Evolutionary conservation across 1,140 invertebrate genomes (phyloP).

Genomic region (Fopius arisanus): DNA sequence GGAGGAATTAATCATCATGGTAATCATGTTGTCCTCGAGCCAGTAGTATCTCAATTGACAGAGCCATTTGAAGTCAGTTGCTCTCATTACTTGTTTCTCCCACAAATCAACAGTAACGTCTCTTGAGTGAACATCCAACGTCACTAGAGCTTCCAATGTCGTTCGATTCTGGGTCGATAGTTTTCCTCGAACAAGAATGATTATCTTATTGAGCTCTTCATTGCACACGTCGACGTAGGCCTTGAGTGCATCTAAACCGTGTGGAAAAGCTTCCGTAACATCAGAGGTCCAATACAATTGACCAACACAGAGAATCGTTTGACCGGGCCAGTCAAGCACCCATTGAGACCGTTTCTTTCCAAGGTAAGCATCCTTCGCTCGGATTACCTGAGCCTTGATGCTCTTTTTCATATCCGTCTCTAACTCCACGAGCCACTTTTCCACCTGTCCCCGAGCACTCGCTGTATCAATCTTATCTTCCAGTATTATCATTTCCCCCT

Average conservation of each 20-base stretch:
- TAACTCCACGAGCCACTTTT: slow-evolving; percentile 94
- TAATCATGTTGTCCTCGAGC: slow-evolving; percentile 79
- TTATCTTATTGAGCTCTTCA: slow-evolving; percentile 82
- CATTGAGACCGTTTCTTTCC: slow-evolving; percentile 75
- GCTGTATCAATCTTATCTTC: slow-evolving; percentile 85
- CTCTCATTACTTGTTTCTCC: slow-evolving; percentile 71
- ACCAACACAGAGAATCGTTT: slow-evolving; percentile 86
- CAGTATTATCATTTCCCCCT: slow-evolving; percentile 83
- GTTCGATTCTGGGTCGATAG: slow-evolving; percentile 88
- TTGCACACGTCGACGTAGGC: slow-evolving; percentile 70
- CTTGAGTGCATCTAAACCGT: slow-evolving; percentile 64
- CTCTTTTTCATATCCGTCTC: slow-evolving; percentile 92
- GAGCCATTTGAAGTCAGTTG: slow-evolving; percentile 92
- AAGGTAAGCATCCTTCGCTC: slow-evolving; percentile 73
- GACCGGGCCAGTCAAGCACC: slow-evolving; percentile 90
- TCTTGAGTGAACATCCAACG: slow-evolving; percentile 90
- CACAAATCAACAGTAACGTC: slow-evolving; percentile 83
- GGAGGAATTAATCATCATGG: slow-evolving; percentile 91
- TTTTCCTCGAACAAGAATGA: slow-evolving; percentile 85
- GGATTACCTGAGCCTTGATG: slow-evolving; percentile 75
- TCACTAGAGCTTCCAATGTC: slow-evolving; percentile 87
- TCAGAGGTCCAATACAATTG: slow-evolving; percentile 90
- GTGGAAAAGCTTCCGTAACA: slow-evolving; percentile 77
- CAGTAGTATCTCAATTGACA: slow-evolving; percentile 94
- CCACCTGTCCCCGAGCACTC: slow-evolving; percentile 92